phyloP scores from a whole-genome alignment of 1,140 invertebrate species.

The Drosophila sp. region DNA sequence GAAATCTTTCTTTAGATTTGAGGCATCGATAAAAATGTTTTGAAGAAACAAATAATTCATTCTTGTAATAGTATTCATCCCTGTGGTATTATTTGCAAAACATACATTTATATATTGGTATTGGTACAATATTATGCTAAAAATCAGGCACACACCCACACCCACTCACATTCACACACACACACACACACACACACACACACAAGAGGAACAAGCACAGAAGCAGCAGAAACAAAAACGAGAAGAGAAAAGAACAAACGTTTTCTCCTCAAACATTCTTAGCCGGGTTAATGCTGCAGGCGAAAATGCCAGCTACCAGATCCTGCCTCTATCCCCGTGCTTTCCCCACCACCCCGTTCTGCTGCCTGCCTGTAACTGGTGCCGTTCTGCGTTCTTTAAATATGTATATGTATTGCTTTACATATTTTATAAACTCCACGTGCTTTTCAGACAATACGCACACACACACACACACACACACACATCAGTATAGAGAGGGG shows the following conservation, averaged over 20 bases:
- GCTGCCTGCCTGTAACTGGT: neutral
- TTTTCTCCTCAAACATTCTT: constrained; percentile 37
- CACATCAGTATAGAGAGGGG: neutral
- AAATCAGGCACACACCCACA: constrained; percentile 13
- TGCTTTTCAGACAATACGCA: constrained; percentile 57
- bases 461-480: constrained; percentile 1
- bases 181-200: constrained; percentile 9
- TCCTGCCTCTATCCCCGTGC: neutral
- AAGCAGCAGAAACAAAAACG: constrained; percentile 30
- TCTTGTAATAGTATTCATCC: constrained; percentile 2
- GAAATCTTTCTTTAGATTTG: too few species aligned
- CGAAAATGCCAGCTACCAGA: constrained; percentile 7
- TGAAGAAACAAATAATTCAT: neutral
- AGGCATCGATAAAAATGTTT: neutral
- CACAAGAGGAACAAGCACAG: constrained; percentile 19
- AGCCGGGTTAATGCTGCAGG: constrained; percentile 42
- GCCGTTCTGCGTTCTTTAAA: constrained; percentile 48
- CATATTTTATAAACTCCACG: constrained; percentile 76
- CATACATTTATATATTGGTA: neutral
- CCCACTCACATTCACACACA: constrained; percentile 16
- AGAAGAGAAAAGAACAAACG: constrained; percentile 31
- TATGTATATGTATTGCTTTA: constrained; percentile 74
- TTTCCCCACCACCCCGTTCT: neutral
- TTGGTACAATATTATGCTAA: constrained; percentile 37
- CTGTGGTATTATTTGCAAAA: constrained; percentile 2